These are phyloP conservation scores for Sminthurides aquaticus DNA, from an alignment of 2,888 invertebrate species.

Conservation along the genomic window DNA sequence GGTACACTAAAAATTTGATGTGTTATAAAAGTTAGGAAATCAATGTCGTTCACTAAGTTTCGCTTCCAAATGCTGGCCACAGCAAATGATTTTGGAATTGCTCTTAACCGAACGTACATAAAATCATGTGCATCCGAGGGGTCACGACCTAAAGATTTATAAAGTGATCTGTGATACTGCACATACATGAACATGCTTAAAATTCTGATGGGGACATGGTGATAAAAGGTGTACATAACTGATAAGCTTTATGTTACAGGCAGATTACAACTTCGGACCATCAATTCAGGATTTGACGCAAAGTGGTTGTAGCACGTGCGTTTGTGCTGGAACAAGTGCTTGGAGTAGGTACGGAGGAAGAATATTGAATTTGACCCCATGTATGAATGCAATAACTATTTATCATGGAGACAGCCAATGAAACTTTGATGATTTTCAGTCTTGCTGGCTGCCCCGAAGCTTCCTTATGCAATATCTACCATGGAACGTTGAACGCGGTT, in stretches of 20 bases:
- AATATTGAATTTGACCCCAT: too few relatives aligned
- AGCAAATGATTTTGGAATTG: neutral
- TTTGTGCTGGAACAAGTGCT: slow-evolving; percentile 56
- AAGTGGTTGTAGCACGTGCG: slow-evolving; percentile 50
- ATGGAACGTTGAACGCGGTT: slow-evolving; percentile 52
- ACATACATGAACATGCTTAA: slow-evolving; percentile 30
- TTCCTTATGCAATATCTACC: slow-evolving; percentile 53
- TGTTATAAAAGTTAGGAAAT: slow-evolving; percentile 16
- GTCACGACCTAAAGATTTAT: slow-evolving; percentile 12
- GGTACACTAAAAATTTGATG: too few relatives aligned
- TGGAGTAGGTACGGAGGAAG: slow-evolving; percentile 50
- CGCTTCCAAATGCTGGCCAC: neutral
- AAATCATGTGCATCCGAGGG: slow-evolving; percentile 28
- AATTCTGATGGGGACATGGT: too few relatives aligned
- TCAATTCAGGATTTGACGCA: slow-evolving; percentile 51
- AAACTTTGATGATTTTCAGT: slow-evolving; percentile 44
- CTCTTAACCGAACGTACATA: neutral
- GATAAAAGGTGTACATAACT: slow-evolving; percentile 23
- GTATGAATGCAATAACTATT: slow-evolving; percentile 2
- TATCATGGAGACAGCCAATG: neutral
- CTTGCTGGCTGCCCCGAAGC: slow-evolving; percentile 57
- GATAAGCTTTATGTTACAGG: slow-evolving; percentile 45
- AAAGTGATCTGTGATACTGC: slow-evolving; percentile 33
- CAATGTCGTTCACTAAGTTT: neutral
- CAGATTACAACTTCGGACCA: slow-evolving; percentile 53